Percentiles rank a stretch among this genome's conserved stretches.
Evolutionary conservation across 2,888 invertebrate species (phyloP).

Genomic region (Cheilosia urbana): DNA sequence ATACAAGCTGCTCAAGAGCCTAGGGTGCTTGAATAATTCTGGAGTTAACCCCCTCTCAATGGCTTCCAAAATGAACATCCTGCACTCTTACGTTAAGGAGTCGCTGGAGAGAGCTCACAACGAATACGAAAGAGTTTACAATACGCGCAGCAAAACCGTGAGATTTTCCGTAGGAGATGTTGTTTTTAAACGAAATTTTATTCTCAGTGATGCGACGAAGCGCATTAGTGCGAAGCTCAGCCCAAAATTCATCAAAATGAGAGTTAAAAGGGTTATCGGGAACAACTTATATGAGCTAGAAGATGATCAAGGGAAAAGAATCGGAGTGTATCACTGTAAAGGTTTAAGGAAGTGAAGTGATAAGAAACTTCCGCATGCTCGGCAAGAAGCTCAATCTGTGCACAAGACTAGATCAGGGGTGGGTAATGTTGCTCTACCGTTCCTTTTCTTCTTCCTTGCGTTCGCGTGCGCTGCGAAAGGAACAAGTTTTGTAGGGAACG

Average conservation of each 20-base stretch:
- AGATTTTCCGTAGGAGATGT: no score
- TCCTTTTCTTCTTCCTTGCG: conserved; percentile 1
- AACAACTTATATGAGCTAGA: background rate
- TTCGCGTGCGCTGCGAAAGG: background rate
- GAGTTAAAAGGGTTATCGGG: no score
- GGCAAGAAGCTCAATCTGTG: background rate
- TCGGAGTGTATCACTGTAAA: background rate
- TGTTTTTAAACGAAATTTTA: no score
- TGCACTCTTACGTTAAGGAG: background rate
- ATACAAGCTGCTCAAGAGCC: background rate
- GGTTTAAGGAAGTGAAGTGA: background rate
- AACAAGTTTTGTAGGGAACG: conserved; percentile 5
- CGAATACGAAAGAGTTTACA: no score
- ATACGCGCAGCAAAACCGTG: no score
- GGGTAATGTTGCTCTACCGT: background rate
- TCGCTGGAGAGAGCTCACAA: no score
- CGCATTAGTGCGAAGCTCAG: no score
- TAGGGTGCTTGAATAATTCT: background rate
- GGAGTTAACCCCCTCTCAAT: background rate
- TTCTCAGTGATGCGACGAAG: no score
- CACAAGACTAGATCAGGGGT: background rate
- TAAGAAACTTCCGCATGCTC: background rate
- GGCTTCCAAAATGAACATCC: background rate
- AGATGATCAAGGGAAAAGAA: background rate
- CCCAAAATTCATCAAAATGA: no score